A percentile compares a stretch with the other conserved stretches of the same genome.
Evolutionary conservation across 2,797 vertebrate genomes (phyloP).

Genomic region (Tokudaia tokunoshimensis): DNA sequence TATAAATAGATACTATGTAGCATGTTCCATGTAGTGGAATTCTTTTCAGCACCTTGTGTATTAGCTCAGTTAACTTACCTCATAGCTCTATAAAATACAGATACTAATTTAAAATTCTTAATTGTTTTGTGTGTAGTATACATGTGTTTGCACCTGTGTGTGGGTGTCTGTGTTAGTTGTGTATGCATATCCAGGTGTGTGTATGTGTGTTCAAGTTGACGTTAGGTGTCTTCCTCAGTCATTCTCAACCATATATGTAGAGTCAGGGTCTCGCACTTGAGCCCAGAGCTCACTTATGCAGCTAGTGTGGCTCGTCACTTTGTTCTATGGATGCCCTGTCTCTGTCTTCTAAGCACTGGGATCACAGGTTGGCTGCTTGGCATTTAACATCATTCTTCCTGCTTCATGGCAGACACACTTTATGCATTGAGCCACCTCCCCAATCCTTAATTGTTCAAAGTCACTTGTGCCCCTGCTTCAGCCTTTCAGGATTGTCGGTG

Average conservation of each 20-base stretch:
- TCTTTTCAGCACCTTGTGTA: not conserved
- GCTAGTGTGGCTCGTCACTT: not conserved
- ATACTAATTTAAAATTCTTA: not conserved
- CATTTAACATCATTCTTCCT: not conserved
- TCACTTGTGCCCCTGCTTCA: not conserved
- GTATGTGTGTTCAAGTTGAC: not conserved
- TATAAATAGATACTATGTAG: not conserved
- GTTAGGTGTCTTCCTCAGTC: not conserved
- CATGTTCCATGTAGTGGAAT: not conserved
- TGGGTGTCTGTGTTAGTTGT: not conserved
- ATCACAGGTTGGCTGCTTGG: not conserved
- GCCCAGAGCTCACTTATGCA: not conserved
- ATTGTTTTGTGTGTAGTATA: not conserved
- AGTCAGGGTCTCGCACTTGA: not conserved
- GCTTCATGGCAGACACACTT: not conserved
- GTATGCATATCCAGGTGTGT: not conserved
- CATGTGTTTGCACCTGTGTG: not conserved
- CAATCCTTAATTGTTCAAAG: not conserved
- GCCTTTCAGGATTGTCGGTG: not conserved
- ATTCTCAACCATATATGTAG: too few relatives aligned
- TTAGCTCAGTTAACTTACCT: not conserved
- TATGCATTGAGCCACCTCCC: not conserved
- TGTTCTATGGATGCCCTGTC: not conserved
- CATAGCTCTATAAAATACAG: not conserved
- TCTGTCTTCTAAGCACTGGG: not conserved